Evolutionary conservation across 2,888 invertebrate species (phyloP).

Genomic region (Sericinus montela): DNA sequence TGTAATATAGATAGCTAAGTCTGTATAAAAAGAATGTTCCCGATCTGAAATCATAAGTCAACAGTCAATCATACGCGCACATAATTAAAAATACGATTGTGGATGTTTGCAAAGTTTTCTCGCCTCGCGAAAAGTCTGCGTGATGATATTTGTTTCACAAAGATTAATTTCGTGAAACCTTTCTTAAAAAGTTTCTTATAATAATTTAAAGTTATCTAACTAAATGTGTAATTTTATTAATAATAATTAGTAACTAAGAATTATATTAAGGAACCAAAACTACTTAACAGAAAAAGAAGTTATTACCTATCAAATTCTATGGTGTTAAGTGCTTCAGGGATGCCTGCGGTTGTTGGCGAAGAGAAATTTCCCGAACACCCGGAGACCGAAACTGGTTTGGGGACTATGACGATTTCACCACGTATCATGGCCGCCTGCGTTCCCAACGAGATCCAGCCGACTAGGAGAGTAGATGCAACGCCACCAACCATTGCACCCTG

Average conservation of each 20-base stretch:
- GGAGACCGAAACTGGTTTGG: slow-evolving; percentile 81
- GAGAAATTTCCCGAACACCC: slow-evolving; percentile 68
- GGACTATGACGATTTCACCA: slow-evolving; percentile 79
- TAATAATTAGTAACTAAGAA: too few species aligned
- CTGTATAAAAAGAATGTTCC: slow-evolving; percentile 83
- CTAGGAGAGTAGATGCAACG: slow-evolving; percentile 77
- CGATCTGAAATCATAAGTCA: slow-evolving; percentile 53
- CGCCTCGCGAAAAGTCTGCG: too few species aligned
- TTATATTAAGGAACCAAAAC: too few species aligned
- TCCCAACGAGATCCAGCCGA: slow-evolving; percentile 84
- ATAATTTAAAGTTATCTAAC: too few species aligned
- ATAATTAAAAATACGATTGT: too few species aligned
- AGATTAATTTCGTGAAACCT: too few species aligned
- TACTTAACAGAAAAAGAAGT: not conserved
- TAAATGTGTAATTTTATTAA: too few species aligned
- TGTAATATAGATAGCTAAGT: slow-evolving; percentile 89
- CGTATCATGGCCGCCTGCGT: slow-evolving; percentile 83
- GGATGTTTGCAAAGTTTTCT: too few species aligned
- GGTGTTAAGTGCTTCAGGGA: slow-evolving; percentile 2
- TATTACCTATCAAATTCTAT: slow-evolving; percentile 55
- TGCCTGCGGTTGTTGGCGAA: slow-evolving; percentile 27
- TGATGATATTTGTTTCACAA: too few species aligned
- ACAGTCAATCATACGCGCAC: too few species aligned
- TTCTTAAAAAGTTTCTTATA: too few species aligned
- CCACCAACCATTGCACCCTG: slow-evolving; percentile 84